Evolutionary conservation across 2,113 vertebrate genomes (phyloP).

Genomic region (Proteles cristata): DNA sequence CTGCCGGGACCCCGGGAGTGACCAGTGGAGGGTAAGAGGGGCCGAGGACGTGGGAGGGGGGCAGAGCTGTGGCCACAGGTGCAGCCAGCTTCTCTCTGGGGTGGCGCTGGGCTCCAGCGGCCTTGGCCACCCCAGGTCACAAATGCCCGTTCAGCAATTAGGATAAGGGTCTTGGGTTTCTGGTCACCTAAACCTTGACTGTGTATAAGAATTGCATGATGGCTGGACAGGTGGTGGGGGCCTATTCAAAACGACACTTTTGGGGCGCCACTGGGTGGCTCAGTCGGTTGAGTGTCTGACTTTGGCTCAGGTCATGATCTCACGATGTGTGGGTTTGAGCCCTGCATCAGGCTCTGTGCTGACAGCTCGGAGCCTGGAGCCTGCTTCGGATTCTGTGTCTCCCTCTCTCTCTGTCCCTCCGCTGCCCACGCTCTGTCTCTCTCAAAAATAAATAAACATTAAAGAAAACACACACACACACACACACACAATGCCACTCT

Average conservation of each 20-base stretch:
- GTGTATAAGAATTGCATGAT: not conserved
- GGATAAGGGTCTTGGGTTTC: not conserved
- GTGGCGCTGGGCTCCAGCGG: not conserved
- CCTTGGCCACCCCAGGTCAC: not conserved
- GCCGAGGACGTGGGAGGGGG: fast-evolving
- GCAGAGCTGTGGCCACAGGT: not conserved
- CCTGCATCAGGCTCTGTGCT: no score
- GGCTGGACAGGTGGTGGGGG: no score
- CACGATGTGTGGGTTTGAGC: no score
- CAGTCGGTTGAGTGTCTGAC: no score
- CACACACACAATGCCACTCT: not conserved
- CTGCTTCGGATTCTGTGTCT: no score
- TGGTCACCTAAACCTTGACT: not conserved
- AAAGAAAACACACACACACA: not conserved
- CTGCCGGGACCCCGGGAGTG: not conserved
- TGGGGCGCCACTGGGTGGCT: no score
- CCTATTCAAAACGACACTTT: not conserved
- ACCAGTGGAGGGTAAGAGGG: not conserved
- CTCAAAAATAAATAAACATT: no score
- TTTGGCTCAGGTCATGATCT: no score
- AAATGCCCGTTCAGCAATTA: not conserved
- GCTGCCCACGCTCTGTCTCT: no score
- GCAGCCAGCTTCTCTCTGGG: not conserved
- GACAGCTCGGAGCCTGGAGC: no score
- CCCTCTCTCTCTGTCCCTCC: no score